phyloP scores from a whole-genome alignment of 2,113 vertebrate genomes.

The Odocoileus virginianus region DNA sequence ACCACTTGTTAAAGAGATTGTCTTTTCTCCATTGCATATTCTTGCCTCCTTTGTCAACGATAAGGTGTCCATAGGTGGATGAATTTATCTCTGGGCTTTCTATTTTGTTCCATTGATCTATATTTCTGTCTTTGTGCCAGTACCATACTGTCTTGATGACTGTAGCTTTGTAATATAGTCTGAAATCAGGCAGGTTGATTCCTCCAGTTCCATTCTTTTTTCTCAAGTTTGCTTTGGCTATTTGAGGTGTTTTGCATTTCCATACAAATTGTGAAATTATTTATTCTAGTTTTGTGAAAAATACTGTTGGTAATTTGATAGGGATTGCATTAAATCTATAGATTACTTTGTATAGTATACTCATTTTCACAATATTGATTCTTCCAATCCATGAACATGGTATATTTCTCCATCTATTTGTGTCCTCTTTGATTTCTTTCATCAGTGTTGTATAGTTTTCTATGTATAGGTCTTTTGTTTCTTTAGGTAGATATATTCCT shows the following conservation, averaged over 20 bases:
- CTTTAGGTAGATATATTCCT: neutral
- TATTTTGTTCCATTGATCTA: neutral
- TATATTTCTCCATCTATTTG: neutral
- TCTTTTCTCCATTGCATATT: neutral
- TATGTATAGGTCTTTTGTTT: neutral
- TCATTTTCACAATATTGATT: neutral
- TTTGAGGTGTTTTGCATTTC: neutral
- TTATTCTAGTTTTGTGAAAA: neutral
- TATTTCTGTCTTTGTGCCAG: neutral
- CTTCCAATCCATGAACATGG: neutral
- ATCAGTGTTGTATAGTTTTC: neutral
- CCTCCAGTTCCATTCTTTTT: neutral
- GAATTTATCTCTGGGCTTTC: neutral
- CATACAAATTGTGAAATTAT: neutral
- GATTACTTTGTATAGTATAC: neutral
- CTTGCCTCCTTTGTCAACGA: neutral
- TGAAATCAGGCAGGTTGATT: neutral
- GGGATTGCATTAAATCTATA: neutral
- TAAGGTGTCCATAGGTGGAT: neutral
- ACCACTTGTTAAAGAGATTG: neutral
- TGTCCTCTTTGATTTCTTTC: neutral
- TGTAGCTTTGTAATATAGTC: neutral
- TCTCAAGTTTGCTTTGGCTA: neutral
- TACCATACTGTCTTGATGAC: neutral
- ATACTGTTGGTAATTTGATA: fast-evolving